A percentile compares a stretch with the other conserved stretches of the same genome.
Evolutionary conservation across 2,113 vertebrate genomes (phyloP).

Genomic region (Himantopus leucocephalus): DNA sequence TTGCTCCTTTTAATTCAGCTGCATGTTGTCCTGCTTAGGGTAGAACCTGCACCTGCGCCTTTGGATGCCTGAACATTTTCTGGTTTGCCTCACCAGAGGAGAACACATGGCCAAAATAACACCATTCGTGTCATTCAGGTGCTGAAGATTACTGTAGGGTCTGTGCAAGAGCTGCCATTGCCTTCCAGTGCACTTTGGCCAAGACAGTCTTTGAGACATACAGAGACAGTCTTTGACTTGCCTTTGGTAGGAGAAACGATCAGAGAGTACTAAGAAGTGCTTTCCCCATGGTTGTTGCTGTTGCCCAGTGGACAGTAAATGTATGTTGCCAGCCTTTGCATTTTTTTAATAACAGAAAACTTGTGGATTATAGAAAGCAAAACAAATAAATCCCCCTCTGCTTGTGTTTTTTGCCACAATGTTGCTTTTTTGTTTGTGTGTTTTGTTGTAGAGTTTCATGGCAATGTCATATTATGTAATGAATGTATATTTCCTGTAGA

Average conservation of each 20-base stretch:
- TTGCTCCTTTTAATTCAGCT: neutral
- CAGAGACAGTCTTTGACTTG: no score
- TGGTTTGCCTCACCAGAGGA: neutral
- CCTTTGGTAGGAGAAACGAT: neutral
- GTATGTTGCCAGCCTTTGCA: neutral
- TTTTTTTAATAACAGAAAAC: neutral
- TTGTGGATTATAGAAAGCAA: neutral
- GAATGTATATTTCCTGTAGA: neutral
- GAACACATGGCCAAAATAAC: neutral
- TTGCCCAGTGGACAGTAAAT: neutral
- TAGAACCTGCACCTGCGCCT: neutral
- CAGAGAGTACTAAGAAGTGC: neutral
- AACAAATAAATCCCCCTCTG: neutral
- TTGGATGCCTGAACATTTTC: neutral
- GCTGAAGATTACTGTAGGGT: neutral
- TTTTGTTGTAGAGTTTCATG: neutral
- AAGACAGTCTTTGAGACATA: neutral
- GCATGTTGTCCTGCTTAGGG: neutral
- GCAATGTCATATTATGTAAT: neutral
- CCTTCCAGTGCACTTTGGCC: neutral
- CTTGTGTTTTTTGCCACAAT: neutral
- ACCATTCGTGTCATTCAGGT: neutral
- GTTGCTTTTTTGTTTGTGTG: neutral
- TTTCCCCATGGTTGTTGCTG: neutral
- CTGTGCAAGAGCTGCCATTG: neutral